Conservation (phyloP, 2,797 vertebrate genomes). For the Lerista edwardsae region DNA sequence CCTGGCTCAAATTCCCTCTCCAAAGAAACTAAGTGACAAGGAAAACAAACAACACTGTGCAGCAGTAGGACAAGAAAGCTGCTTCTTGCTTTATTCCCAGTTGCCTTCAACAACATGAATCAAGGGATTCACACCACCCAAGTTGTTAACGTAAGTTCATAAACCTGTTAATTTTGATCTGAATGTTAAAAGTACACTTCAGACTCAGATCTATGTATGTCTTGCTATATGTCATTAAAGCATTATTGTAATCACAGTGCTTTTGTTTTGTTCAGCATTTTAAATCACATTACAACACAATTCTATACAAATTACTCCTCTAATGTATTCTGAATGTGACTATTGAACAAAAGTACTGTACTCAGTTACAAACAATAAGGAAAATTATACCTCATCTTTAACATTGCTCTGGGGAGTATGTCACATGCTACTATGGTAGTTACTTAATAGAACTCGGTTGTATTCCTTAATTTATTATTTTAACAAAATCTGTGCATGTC, state of each 20-base stretch:
- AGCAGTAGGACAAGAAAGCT: neutral
- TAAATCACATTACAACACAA: slow-evolving; percentile 25
- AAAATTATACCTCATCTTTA: slow-evolving; percentile 63
- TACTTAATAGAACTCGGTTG: no score
- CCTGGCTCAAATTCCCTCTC: neutral
- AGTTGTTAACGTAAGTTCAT: neutral
- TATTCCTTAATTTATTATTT: slow-evolving; percentile 66
- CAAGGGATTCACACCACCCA: neutral
- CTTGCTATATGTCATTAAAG: slow-evolving; percentile 33
- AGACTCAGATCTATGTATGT: slow-evolving; percentile 34
- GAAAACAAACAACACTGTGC: neutral
- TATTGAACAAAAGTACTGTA: slow-evolving; percentile 48
- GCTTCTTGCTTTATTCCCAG: neutral
- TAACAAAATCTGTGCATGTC: neutral
- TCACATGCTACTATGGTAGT: slow-evolving; percentile 47
- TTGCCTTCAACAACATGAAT: neutral
- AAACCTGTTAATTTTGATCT: slow-evolving; percentile 13
- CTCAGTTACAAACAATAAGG: slow-evolving; percentile 60
- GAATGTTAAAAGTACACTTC: slow-evolving; percentile 35
- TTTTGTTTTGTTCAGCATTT: slow-evolving; percentile 17
- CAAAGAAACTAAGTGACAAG: neutral
- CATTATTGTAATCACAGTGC: slow-evolving; percentile 15
- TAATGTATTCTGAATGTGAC: slow-evolving; percentile 34
- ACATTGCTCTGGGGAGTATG: slow-evolving; percentile 55
- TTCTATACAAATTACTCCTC: slow-evolving; percentile 36